These are phyloP conservation scores for Rhagium mordax DNA, from an alignment of 2,888 invertebrate genomes.

Conservation along the genomic window DNA sequence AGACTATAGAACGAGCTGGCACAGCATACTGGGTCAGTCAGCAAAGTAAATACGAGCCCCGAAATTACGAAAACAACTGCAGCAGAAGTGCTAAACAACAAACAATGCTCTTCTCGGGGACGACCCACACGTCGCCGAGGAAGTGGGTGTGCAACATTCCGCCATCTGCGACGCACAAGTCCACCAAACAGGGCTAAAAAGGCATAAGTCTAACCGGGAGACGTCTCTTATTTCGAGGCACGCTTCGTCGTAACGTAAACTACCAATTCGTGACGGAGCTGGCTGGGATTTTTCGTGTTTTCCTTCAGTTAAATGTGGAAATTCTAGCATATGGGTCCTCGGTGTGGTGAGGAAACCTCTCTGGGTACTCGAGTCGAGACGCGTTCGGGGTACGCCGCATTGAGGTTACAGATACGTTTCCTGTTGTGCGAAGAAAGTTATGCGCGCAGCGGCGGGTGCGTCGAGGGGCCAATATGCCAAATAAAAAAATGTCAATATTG, in stretches of 20 bases:
- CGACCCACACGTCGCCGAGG: slow-evolving; percentile 49
- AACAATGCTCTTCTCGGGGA: slow-evolving; percentile 25
- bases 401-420: slow-evolving; percentile 7
- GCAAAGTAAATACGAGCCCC: background rate
- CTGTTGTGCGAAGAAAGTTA: slow-evolving; percentile 21
- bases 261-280: background rate
- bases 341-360: slow-evolving; percentile 5
- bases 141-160: slow-evolving; percentile 50
- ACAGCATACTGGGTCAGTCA: slow-evolving; percentile 3
- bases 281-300: background rate
- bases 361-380: background rate
- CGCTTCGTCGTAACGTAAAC: slow-evolving; percentile 22
- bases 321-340: slow-evolving; percentile 12
- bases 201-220: slow-evolving; percentile 32
- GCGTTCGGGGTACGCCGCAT: slow-evolving; percentile 11
- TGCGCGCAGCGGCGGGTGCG: background rate
- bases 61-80: slow-evolving; percentile 1
- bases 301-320: slow-evolving; percentile 1
- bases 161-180: slow-evolving; percentile 48
- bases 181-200: slow-evolving; percentile 38
- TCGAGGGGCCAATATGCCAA: too few relatives aligned
- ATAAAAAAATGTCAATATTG: too few relatives aligned
- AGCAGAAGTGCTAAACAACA: background rate
- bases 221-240: slow-evolving; percentile 10
- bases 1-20: too few relatives aligned